Conservation (phyloP, 2,888 invertebrate species). For the Melanostoma mellinum region DNA sequence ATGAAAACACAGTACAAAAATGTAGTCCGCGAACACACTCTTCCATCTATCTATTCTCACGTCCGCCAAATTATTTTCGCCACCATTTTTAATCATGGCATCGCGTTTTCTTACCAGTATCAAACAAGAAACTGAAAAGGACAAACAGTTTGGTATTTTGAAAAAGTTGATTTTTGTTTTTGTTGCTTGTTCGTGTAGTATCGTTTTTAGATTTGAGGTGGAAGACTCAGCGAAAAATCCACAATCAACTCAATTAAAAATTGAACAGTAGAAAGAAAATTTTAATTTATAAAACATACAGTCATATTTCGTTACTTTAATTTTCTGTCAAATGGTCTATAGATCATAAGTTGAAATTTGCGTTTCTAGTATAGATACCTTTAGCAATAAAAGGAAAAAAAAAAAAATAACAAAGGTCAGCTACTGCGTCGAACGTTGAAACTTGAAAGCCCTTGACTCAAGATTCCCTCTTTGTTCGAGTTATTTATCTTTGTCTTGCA, state of each 20-base stretch:
- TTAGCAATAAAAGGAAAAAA: constrained; percentile 7
- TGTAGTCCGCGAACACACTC: constrained; percentile 13
- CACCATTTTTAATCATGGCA: constrained; percentile 36
- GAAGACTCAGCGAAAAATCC: constrained; percentile 34
- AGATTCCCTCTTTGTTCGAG: constrained; percentile 23
- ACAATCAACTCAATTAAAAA: constrained; percentile 1
- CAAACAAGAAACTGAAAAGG: constrained; percentile 41
- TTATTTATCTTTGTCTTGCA: constrained; percentile 6
- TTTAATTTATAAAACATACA: neutral
- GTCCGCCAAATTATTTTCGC: constrained; percentile 22
- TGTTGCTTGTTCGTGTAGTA: constrained; percentile 40
- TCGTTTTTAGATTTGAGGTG: constrained; percentile 34
- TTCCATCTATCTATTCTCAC: constrained; percentile 24
- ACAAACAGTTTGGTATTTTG: neutral
- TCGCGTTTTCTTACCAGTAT: constrained; percentile 19
- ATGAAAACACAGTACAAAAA: too few species aligned
- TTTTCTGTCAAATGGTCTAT: too few species aligned
- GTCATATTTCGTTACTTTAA: neutral
- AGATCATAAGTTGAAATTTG: too few species aligned
- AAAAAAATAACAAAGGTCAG: constrained; percentile 36
- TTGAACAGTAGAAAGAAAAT: neutral
- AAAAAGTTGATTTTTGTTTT: constrained; percentile 61
- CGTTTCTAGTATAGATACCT: constrained; percentile 17
- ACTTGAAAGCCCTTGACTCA: constrained; percentile 28
- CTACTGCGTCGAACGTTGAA: constrained; percentile 40